Evolutionary conservation across 2,797 vertebrate species (phyloP), one percentile per base, ranked within the genome.

Genomic region (Taeniopygia guttata): DNA sequence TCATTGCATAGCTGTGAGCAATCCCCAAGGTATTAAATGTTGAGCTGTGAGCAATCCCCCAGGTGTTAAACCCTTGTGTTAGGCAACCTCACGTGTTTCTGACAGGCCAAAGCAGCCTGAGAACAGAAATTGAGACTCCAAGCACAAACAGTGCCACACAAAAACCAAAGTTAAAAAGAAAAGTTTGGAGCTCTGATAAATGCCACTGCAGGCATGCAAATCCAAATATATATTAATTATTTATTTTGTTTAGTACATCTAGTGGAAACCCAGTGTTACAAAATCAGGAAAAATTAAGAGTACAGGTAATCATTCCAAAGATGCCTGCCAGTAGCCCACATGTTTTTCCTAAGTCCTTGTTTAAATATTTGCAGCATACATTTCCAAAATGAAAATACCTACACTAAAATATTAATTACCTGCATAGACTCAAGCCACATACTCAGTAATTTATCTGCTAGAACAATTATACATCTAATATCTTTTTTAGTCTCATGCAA

Each of bases 381-480:
- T 73, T 84, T 81, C 58, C 55, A 66, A 75, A 94, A 87, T 29
- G 0, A 45, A 66, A 73, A 55, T 40, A 70, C 8, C 34, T 46
- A 59, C 20, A 52, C 13, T 83, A 49, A 76, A 88, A 70, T 78
- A 84, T 22, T 5, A 54, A 72, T 87, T 62, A 75, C 10, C n/a
- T 54, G 45, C 43, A 45, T 14, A 64, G 34, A 40, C 17, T 49
- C 81, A 49, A 76, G 38, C 23, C n/a, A 43, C 46, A 42, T 14
- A 49, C 43, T 74, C 30, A 63, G n/a, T 38, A 85, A 93, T 56
- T 82, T 70, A 45, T 23, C 80, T 88, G 17, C 80, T 84, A 54
- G 48, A 75, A 49, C 11, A 60, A 22, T 81, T 91, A 46, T 40
- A 38, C 6, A 2, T 45, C 60, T 70, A 79, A 23, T 91, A 45